Evolutionary conservation across 2,888 invertebrate species (phyloP).

Genomic region (Polydrusus cervinus): DNA sequence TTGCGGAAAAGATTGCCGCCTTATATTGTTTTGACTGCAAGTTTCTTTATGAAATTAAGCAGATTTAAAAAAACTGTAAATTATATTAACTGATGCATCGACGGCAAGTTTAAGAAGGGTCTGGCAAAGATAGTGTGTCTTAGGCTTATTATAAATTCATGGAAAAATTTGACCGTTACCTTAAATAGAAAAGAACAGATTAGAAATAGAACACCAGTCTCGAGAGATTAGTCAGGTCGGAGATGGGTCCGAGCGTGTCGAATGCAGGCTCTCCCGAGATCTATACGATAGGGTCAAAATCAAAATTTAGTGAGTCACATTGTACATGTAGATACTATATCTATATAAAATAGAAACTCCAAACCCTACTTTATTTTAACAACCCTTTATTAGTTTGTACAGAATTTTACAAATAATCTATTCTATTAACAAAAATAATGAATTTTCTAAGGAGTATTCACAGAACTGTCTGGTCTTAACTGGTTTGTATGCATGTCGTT

Average conservation of each 20-base stretch:
- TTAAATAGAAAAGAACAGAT: no score
- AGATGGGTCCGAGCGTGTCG: no score
- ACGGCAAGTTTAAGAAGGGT: not conserved
- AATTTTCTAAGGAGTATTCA: conserved; percentile 63
- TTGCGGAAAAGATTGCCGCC: conserved; percentile 1
- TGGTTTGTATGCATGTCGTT: conserved; percentile 92
- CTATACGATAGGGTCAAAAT: no score
- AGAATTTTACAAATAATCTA: not conserved
- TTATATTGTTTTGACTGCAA: conserved; percentile 14
- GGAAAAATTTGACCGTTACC: no score
- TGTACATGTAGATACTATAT: no score
- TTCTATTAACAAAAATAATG: not conserved
- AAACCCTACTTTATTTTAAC: not conserved
- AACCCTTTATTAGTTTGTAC: conserved; percentile 11
- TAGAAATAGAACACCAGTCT: no score
- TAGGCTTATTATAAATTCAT: no score
- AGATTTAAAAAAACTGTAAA: not conserved
- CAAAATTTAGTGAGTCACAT: no score
- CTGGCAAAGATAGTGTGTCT: no score
- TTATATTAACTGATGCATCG: not conserved
- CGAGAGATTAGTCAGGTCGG: no score
- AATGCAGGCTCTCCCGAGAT: no score
- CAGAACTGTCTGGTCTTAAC: conserved; percentile 85
- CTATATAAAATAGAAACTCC: no score
- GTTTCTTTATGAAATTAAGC: not conserved